Conservation (phyloP, 92 coral and sea anemone species). For the Scolanthus callimorphus region DNA sequence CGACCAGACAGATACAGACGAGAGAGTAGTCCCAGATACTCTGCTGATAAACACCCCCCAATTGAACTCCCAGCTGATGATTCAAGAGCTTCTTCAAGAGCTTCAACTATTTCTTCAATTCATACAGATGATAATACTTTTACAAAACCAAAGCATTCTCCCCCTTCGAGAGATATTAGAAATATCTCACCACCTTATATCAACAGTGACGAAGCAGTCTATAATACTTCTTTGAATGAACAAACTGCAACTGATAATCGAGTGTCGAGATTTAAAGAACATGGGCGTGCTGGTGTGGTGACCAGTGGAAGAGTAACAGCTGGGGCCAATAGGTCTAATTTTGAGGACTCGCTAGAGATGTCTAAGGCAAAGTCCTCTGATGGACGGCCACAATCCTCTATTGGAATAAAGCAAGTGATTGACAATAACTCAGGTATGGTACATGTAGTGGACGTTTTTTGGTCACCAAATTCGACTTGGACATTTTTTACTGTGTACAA, state of each 20-base stretch:
- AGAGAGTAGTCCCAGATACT: slow-evolving; percentile 6
- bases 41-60: slow-evolving; percentile 17
- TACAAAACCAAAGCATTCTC: slow-evolving; percentile 18
- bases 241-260: background rate
- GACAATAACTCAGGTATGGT: slow-evolving; percentile 75
- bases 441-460: too few species aligned
- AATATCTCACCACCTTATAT: slow-evolving; percentile 17
- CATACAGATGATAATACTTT: background rate
- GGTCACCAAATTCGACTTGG: too few species aligned
- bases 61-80: slow-evolving; percentile 1
- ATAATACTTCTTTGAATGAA: background rate
- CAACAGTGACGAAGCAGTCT: slow-evolving; percentile 6
- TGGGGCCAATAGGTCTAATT: slow-evolving; percentile 34
- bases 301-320: slow-evolving; percentile 4
- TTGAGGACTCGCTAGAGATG: slow-evolving; percentile 76
- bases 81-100: background rate
- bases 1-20: slow-evolving; percentile 34
- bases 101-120: slow-evolving; percentile 2
- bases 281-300: background rate
- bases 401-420: slow-evolving; percentile 41
- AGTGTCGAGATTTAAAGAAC: background rate
- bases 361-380: slow-evolving; percentile 39
- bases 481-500: too few species aligned
- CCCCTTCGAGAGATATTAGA: slow-evolving; percentile 25
- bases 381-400: slow-evolving; percentile 46